Percentiles rank a stretch among this genome's conserved stretches.
These are phyloP conservation scores for Nannoperca obscura DNA, from an alignment of 2,797 vertebrate genomes.

Conservation along the genomic window DNA sequence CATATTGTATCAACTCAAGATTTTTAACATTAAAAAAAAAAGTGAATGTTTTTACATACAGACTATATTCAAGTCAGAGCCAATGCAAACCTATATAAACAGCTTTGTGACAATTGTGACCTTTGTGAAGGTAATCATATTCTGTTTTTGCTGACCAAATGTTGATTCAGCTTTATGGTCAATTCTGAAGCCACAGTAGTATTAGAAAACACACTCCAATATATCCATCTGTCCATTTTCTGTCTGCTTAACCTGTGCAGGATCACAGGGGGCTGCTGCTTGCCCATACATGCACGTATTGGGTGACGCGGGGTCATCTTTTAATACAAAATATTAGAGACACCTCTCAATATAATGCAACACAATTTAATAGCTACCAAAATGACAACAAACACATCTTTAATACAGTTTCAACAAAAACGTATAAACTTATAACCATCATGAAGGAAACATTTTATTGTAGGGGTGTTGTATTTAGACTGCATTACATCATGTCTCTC, in stretches of 20 bases:
- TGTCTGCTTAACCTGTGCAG: background rate
- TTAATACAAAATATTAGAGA: background rate
- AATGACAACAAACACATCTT: background rate
- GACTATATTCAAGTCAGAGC: background rate
- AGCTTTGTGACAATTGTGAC: background rate
- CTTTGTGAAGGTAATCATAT: background rate
- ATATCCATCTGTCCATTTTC: background rate
- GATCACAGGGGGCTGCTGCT: background rate
- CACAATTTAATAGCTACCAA: background rate
- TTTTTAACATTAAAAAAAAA: background rate
- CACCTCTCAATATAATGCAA: background rate
- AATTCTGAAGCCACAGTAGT: background rate
- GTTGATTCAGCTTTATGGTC: background rate
- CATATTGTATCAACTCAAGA: too few relatives aligned
- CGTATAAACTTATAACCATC: background rate
- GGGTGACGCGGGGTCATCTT: background rate
- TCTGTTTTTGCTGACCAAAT: background rate
- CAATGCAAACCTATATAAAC: background rate
- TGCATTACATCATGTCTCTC: background rate
- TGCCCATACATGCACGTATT: background rate
- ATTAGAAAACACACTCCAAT: background rate
- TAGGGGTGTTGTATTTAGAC: background rate
- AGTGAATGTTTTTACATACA: background rate
- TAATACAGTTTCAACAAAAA: background rate
- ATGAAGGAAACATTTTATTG: background rate